Percentiles rank a stretch among this genome's conserved stretches.
Conservation (phyloP, 2,113 vertebrate genomes). For the Oreochromis aureus region DNA sequence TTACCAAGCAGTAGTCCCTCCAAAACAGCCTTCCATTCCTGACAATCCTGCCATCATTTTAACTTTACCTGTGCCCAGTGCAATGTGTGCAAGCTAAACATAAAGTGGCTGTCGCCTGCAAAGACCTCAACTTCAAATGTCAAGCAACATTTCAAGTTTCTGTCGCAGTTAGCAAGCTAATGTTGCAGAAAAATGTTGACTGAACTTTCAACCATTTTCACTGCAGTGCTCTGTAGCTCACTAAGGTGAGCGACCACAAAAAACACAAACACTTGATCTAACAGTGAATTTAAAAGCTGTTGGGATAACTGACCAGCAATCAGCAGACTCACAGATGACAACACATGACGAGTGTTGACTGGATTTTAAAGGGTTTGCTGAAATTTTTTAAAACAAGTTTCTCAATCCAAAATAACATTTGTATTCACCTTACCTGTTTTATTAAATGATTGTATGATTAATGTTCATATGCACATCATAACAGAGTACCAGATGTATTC, state of each 20-base stretch:
- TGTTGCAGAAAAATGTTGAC: background rate
- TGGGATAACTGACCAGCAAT: background rate
- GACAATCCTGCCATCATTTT: background rate
- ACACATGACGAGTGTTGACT: background rate
- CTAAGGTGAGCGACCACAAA: background rate
- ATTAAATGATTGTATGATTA: slow-evolving; percentile 6
- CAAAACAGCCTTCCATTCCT: background rate
- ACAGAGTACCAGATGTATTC: background rate
- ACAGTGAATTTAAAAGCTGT: background rate
- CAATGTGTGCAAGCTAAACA: background rate
- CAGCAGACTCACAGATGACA: background rate
- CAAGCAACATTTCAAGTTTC: background rate
- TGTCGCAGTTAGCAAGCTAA: background rate
- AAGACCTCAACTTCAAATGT: background rate
- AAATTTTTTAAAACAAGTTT: background rate
- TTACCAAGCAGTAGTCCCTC: background rate
- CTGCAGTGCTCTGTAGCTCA: background rate
- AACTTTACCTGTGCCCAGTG: background rate
- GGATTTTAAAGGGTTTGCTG: background rate
- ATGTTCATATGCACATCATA: background rate
- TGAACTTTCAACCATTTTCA: background rate
- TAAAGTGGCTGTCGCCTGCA: background rate
- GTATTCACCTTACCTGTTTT: background rate
- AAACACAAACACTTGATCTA: background rate
- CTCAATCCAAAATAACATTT: background rate